Percentiles rank a stretch among this genome's conserved stretches.
Evolutionary conservation across 2,888 invertebrate genomes (phyloP).

Genomic region (Antitype chi): DNA sequence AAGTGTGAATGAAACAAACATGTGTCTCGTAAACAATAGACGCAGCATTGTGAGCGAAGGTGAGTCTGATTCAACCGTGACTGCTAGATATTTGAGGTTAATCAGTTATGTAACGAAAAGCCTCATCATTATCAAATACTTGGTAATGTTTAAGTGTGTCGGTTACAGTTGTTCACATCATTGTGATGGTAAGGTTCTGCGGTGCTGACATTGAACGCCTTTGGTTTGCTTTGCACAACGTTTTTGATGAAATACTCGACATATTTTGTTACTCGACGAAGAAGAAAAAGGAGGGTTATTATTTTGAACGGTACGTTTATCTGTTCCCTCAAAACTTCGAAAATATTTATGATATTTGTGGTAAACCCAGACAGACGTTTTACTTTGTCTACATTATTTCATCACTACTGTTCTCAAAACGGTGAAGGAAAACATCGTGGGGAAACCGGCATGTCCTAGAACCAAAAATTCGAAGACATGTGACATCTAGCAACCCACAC

Average conservation of each 20-base stretch:
- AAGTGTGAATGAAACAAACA: constrained; percentile 76
- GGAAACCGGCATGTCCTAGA: no score
- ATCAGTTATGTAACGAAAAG: constrained; percentile 70
- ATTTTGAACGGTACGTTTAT: no score
- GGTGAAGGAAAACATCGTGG: no score
- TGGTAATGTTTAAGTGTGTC: constrained; percentile 58
- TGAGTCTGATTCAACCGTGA: constrained; percentile 70
- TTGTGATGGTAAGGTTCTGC: constrained; percentile 56
- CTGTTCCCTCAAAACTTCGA: no score
- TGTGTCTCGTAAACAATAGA: constrained; percentile 75
- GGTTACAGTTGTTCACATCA: constrained; percentile 61
- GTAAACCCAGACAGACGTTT: no score
- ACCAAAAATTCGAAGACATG: no score
- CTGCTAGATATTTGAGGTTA: constrained; percentile 71
- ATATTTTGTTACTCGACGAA: neutral
- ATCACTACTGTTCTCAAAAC: no score
- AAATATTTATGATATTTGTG: no score
- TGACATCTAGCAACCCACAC: no score
- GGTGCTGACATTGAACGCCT: constrained; percentile 55
- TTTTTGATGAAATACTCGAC: constrained; percentile 44
- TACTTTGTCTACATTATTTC: no score
- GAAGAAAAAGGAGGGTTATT: no score
- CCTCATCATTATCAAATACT: constrained; percentile 65
- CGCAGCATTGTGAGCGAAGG: constrained; percentile 71
- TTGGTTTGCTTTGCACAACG: constrained; percentile 16